Evolutionary conservation across 2,113 vertebrate species (phyloP), one percentile per base, ranked within the genome.

Genomic region (Pycnonotus jocosus): DNA sequence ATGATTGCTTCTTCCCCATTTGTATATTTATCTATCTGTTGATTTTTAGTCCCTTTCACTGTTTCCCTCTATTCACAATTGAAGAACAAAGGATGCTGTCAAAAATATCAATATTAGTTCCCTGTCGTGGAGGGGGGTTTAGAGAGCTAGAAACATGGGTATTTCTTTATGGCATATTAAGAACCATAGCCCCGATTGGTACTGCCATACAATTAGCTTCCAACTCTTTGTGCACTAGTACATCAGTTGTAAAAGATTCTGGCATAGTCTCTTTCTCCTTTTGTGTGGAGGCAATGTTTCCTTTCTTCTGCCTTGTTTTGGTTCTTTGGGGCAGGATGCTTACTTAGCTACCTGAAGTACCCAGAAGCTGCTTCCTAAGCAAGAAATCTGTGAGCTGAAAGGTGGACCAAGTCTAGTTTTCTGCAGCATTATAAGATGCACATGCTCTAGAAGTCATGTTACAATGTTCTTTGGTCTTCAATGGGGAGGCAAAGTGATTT

Each of bases 171-270:
- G 61, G 40, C 65, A 44, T 9, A 5, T 45, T 25, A 1, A 37
- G 31, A 80, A n/a, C 33, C 2, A 0, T 17, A 62, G 24, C 38
- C 27, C 31, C 57, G 24, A 31, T 8, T 50, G 62, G 31, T 33
- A 30, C 28, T 57, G 22, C 71, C 33, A 9, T 28, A 42, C 40
- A 81, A 40, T n/a, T 18, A 40, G 7, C 15, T 13, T 51, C 23
- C n/a, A 51, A 9, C 12, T 57, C 73, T 35, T 28, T 0, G 0
- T 44, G 42, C 28, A 11, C 22, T 51, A 7, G 18, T 70, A 31
- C 22, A n/a, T 74, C 25, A 50, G 10, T 30, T 71, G 22, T 31
- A 33, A 25, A 33, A 3, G 20, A 5, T 0, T 53, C 42, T 65
- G 64, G 38, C 19, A 23, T 24, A 15, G 37, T 50, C 42, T 33